Base-by-base conservation (phyloP, 2,113 vertebrate genomes). In the Syngnathus typhle region DNA sequence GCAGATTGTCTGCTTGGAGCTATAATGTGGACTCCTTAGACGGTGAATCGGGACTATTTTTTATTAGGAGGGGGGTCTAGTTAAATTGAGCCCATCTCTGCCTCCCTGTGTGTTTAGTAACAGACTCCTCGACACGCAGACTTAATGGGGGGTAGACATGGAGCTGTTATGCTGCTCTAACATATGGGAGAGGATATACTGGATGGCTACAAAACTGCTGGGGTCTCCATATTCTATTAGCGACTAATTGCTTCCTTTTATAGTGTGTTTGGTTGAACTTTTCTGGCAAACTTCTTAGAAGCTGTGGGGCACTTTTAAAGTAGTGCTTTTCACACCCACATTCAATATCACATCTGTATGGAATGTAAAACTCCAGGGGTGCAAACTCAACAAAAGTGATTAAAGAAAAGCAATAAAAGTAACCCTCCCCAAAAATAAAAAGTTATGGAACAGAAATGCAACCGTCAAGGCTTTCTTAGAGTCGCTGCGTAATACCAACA, bases 131-230 rank as follows among this genome's bases (percentile, higher is more conserved):
- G 82, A 74, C 79, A 80, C 76, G 76, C 61, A 23, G 63, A 82
- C 78, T 84, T 88, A 87, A 87, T 85, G 83, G 72, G 38, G 82
- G 76, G 83, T 62, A 81, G 80, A 85, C 75, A 82, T 74, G 49
- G 67, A 64, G 70, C 60, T 69, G 65, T 81, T 82, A 64, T 82
- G 71, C 55, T 74, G 75, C 80, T 74, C 69, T 79, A 86, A 74
- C 87, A 89, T 89, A 89, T 86, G 86, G 87, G 43, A 49, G 65
- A 72, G 58, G 76, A 67, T 66, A 73, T 69, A 72, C 71, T 75
- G 73, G 61, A 65, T 79, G 72, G 80, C 79, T 74, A 76, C 78
- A 74, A 79, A 84, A 66, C 84, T 77, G 76, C 65, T 69, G 71
- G 76, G 52, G 68, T 76, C 64, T 67, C 19, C 63, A 70, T 77